Percentiles rank a stretch among this genome's conserved stretches.
Conservation (phyloP, 2,113 vertebrate genomes). For the Zootoca vivipara region DNA sequence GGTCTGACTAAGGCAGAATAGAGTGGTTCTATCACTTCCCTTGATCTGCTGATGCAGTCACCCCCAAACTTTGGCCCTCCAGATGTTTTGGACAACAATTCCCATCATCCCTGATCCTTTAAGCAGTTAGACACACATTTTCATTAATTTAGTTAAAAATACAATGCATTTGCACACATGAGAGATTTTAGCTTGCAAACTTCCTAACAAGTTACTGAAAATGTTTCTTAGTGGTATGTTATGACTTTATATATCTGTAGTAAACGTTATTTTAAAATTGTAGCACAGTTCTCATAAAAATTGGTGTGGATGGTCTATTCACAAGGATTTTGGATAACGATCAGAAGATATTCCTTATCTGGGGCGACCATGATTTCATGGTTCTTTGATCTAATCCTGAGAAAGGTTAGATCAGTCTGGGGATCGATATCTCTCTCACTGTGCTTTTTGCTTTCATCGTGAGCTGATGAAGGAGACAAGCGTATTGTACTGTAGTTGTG, state of each 20-base stretch:
- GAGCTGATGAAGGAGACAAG: constrained; percentile 80
- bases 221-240: constrained; percentile 24
- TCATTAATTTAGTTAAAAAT: neutral
- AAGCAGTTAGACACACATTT: constrained; percentile 12
- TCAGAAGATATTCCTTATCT: constrained; percentile 85
- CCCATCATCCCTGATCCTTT: no score
- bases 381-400: constrained; percentile 87
- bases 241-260: neutral
- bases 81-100: no score
- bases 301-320: constrained; percentile 60
- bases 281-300: constrained; percentile 8
- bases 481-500: constrained; percentile 81
- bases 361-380: constrained; percentile 87
- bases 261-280: constrained; percentile 8
- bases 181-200: constrained; percentile 10
- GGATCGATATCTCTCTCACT: constrained; percentile 85
- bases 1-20: no score
- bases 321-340: constrained; percentile 82
- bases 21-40: no score
- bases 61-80: no score
- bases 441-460: constrained; percentile 77
- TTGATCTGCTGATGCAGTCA: no score
- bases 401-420: constrained; percentile 85
- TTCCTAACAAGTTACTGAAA: neutral
- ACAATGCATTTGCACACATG: neutral